Conservation (phyloP, 2,888 invertebrate species). For the Ophion ventricosus region DNA sequence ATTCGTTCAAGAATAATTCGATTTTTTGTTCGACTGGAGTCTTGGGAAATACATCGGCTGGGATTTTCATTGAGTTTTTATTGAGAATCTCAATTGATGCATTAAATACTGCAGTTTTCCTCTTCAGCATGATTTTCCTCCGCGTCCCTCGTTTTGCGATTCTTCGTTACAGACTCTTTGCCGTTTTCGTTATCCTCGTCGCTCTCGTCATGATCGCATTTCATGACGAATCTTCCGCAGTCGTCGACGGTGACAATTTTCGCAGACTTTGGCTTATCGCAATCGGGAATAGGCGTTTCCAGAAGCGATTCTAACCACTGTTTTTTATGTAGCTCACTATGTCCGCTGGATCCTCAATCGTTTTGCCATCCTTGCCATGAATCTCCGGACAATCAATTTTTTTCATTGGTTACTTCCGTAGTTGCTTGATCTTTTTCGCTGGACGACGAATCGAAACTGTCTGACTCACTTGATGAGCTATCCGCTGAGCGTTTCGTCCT, state of each 20-base stretch:
- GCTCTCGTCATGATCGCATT: constrained; percentile 18
- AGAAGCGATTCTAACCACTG: constrained; percentile 30
- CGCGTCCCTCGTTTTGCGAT: constrained; percentile 19
- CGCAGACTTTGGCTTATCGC: neutral
- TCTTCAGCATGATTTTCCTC: neutral
- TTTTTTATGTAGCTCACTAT: constrained; percentile 28
- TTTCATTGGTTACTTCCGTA: neutral
- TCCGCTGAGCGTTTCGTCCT: neutral
- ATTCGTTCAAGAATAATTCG: neutral
- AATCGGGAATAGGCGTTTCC: constrained; percentile 38
- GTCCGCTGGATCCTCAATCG: constrained; percentile 13
- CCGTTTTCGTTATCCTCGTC: neutral
- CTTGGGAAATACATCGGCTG: too few species aligned
- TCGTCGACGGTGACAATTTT: constrained; percentile 40
- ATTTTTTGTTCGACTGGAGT: neutral
- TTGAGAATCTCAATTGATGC: neutral
- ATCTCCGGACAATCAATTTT: constrained; percentile 20
- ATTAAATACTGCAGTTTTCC: neutral
- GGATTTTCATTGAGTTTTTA: too few species aligned
- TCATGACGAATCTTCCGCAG: constrained; percentile 46
- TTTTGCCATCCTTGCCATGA: constrained; percentile 26
- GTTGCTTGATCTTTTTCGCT: constrained; percentile 9
- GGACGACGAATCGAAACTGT: constrained; percentile 22
- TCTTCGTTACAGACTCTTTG: neutral
- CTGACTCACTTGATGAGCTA: constrained; percentile 32